Evolutionary conservation across 2,797 vertebrate genomes (phyloP), one percentile per base, ranked within the genome.

Genomic region (Lagodon rhomboides): DNA sequence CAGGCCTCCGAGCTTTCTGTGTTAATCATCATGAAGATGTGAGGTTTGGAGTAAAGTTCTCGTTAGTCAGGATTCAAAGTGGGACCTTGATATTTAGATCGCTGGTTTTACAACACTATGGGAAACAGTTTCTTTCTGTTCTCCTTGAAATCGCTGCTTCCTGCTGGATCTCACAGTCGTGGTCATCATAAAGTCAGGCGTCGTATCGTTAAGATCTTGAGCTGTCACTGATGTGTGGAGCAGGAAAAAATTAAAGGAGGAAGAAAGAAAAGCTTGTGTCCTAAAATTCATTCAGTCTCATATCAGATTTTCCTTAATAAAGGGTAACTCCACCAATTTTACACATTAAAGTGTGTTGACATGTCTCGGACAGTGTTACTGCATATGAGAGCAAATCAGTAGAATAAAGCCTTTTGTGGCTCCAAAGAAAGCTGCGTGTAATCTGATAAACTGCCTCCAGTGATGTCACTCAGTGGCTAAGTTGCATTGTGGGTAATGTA

Each of bases 11-110:
- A 18, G 3, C 63, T 1, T 64, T 75, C 46, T 53, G 56, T 78
- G 74, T 76, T 84, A 85, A 72, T 79, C 72, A 67, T 77, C 77
- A 73, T 66, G 63, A 75, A 68, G 55, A 15, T 5, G 25, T 60
- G 49, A 61, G 43, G 65, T 51, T 73, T 17, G 30, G 34, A 61
- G 27, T 64, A 51, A 67, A 64, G 17, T 12, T 18, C 13, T 0
- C 18, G 53, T 78, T 51, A 73, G 59, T 27, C 22, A 34, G 46
- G 41, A 79, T 51, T 75, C 63, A 68, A 23, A 69, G 73, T 50
- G 62, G 55, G 13, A 53, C 38, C 27, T 34, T 64, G 55, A 70
- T 54, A 56, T 62, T 73, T 63, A 71, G 46, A 73, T 56, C n/a
- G 22, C 64, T 68, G 41, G 5, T 65, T 63, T 63, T 72, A 11